Base-by-base conservation (phyloP, 23 tunicate species). In the Oikopleura dioica region DNA sequence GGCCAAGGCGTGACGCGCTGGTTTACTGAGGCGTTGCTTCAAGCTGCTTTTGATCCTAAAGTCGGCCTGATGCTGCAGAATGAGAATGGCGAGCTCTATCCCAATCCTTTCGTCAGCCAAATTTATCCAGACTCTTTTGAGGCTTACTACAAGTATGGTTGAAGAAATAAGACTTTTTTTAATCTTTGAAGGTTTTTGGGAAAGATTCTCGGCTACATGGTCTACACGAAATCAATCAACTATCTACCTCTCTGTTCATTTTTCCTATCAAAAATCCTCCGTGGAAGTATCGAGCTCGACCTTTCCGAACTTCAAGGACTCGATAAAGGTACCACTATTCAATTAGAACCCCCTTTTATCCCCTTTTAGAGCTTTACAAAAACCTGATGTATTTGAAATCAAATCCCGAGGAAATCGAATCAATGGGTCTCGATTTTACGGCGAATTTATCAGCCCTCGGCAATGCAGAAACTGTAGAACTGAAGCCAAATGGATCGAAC, bases 11-110 rank as follows among this genome's bases (percentile, higher is more conserved):
- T 63, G 5, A 63, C 16, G 16, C 4, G 4, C 26, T 23, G 26
- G 26, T 63, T 63, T 63, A 12, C 26, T 23, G 72, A 63, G 26
- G 72, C 16, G 16, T 28, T 63, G 32, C 72, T 63, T 28, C 30
- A 28, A 63, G 26, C 72, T 63, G 72, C 30, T 21, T 63, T 63
- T 28, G 72, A 63, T 28, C 72, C 72, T 2, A 63, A 63, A 2
- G 5, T 23, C 5, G 72, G 72, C 29, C 33, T 63, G 2, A 12
- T 63, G 16, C 72, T 63, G 30, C 72, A 63, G 26, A 63, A 28
- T 28, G 72, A 63, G 4, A 28, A 63, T 63, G 72, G 72, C 5
- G 72, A 63, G 33, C 72, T 63, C 5, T 63, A 63, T 63, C 72
- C 72, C 16, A 63, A 63, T 63, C 72, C 72, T 63, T 23, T 23